Evolutionary conservation across 2,113 vertebrate species (phyloP), one percentile per base, ranked within the genome.

Genomic region (Phoxinus phoxinus): DNA sequence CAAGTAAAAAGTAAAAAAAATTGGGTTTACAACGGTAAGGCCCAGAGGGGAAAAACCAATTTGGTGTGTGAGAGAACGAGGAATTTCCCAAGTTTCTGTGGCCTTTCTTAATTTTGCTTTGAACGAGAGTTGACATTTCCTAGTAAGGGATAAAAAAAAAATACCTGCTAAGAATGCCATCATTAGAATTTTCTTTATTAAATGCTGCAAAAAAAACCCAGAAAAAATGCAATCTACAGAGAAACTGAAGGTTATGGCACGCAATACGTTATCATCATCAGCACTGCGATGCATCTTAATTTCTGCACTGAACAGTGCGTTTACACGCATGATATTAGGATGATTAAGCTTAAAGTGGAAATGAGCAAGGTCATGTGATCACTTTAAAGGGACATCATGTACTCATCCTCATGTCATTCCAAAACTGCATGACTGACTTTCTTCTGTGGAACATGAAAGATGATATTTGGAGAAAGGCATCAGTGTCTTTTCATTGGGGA

Each of bases 41-140:
- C 30, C 58, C 19, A 21, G 73, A 75, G 17, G 74, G 56, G 56
- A 56, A 74, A 84, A 63, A 74, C n/a, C 25, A 37, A 13, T 23
- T 61, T 11, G 35, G 6, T 13, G 8, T 71, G 25, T 19, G 35
- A 44, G 53, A 58, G 30, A 58, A 1, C 30, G 3, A 35, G 76
- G 59, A 76, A n/a, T 67, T 81, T 44, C 69, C 59, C 41, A 58
- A 30, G 59, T 65, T 58, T 80, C 69, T 44, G 48, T 73, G 27
- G 25, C 44, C 21, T 73, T 21, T 41, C 17, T 41, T 21, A 21
- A 51, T 65, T 65, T 30, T n/a, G 46, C 48, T 37, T 58, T 35
- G 11, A 78, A 58, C 21, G 0, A 37, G 19, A 67, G 21, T 46
- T 67, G 17, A 23, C 2, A 21, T 48, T 44, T 27, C 65, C 65